Evolutionary conservation across 64 coral and sea anemone genomes (phyloP), one percentile per base, ranked within the genome.

Genomic region (Montipora cactus): DNA sequence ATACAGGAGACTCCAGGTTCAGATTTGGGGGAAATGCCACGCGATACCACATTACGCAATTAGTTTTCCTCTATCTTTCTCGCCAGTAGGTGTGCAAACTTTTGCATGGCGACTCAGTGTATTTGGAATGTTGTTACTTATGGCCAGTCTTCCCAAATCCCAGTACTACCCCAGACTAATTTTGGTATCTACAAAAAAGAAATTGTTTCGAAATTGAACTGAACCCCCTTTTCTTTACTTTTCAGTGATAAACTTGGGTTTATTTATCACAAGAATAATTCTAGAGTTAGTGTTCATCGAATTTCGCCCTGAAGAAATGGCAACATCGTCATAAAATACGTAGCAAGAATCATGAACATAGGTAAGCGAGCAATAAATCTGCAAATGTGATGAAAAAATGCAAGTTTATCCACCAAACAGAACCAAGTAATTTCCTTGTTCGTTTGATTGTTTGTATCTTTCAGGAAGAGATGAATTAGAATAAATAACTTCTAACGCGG

Each of bases 261-360:
- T 99, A 86, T 99, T 99, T 77, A 87, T 99, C 73, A 16, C 84
- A 77, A 90, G 98, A 87, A 99, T 99, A 86, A 76, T 96, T 87
- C 77, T 96, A 55, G 98, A 99, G 59, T 84, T 96, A 80, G 92
- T 94, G 19, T 96, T 96, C 82, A 84, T 99, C 53, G 98, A 99
- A 81, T 96, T 96, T 67, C 95, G 98, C 22, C 94, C 84, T 16
- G 98, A 99, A 89, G 86, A 94, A 89, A 82, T 96, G 55, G 44
- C 92, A 22, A 68, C 77, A 80, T 2, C 76, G 25, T 48, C 45
- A 37, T 64, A 12, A 77, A 4, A 50, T 59, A 49, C 57, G 25
- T 3, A 28, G 22, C 45, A 49, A 8, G 59, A 59, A 76, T 58
- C 8, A 51, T 66, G 5, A 13, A 18, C 19, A 5, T 23, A 23